phyloP scores from a whole-genome alignment of 2,113 vertebrate species.

The Marmota monax region DNA sequence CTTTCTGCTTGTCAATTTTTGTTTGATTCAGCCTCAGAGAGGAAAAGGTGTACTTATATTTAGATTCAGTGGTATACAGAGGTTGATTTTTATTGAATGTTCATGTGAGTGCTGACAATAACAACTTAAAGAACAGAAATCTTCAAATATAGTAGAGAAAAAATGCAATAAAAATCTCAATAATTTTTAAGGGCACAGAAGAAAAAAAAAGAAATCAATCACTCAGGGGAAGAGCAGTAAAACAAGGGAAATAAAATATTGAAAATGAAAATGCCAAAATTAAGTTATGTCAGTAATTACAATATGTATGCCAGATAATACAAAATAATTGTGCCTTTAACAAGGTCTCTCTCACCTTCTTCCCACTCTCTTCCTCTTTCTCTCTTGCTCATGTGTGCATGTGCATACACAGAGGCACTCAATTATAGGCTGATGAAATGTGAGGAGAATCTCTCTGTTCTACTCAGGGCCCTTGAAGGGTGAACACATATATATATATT shows the following conservation, averaged over 20 bases:
- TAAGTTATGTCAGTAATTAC: not conserved
- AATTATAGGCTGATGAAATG: not conserved
- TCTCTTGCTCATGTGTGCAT: not conserved
- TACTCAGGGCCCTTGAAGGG: not conserved
- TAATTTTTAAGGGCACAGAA: not conserved
- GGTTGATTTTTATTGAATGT: constrained; percentile 13
- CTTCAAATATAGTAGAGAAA: not conserved
- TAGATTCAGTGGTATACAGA: not conserved
- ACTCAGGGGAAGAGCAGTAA: not conserved
- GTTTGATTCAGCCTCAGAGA: not conserved
- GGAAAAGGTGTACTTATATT: not conserved
- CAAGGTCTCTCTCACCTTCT: not conserved
- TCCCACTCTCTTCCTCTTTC: not conserved
- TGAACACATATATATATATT: too few relatives aligned
- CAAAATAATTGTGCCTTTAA: constrained; percentile 69
- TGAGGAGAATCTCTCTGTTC: not conserved
- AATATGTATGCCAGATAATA: not conserved
- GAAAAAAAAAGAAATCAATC: not conserved
- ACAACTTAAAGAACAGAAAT: not conserved
- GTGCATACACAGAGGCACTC: not conserved
- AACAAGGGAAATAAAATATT: constrained; percentile 50
- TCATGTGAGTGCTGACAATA: not conserved
- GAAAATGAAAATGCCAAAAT: constrained; percentile 30
- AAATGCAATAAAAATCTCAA: not conserved
- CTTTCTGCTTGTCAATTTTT: constrained; percentile 18